Base-by-base conservation (phyloP, 2,888 invertebrate species). In the Drosophila maculinotata region DNA sequence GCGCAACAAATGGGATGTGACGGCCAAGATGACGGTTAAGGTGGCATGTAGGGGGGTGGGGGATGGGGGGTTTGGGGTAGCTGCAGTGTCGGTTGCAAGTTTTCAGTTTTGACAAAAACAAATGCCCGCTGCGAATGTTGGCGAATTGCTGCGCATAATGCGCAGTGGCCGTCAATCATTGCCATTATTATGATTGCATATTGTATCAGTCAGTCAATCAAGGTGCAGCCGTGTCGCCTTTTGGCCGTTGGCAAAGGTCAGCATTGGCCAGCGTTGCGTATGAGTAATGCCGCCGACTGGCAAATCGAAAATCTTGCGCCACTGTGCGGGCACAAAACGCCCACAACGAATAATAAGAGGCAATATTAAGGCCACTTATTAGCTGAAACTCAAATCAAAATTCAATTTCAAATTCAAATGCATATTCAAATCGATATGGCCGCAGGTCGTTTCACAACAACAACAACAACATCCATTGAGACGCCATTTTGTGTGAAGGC, bases 1-100 rank as follows among this genome's bases (percentile, higher is more conserved):
- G 51, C 48, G 54, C 74, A 57, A 28, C 76, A 72, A 76, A 76
- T 76, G 79, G 76, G 59, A 57, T 72, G 76, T 78, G 51, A 70
- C 64, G 58, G 76, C 69, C 57, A 14, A 42, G 59, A 38, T 23
- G 47, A 35, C 15, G 56, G 9, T 57, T 36, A 53, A n/a, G 23
- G 31, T 7, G 45, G 26, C 2, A 30, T 10, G 36, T 2, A 14
- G 38, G 2, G n/a, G 7, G 6, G 25, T n/a, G 15, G 7, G 4
- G 23, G 17, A 8, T 10, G 38, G n/a, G 23, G 45, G 12, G 30
- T 8, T 9, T n/a, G 31, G 12, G 20, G 20, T 5, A 17, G 23
- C 5, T 25, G 17, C 10, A 20, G 9, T 14, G 48, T 45, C 30
- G 38, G 41, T 45, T 49, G 65, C 49, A 44, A 35, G 35, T 42